These are phyloP conservation scores for Micromussa lordhowensis DNA, from an alignment of 92 coral and sea anemone species.

Conservation along the genomic window DNA sequence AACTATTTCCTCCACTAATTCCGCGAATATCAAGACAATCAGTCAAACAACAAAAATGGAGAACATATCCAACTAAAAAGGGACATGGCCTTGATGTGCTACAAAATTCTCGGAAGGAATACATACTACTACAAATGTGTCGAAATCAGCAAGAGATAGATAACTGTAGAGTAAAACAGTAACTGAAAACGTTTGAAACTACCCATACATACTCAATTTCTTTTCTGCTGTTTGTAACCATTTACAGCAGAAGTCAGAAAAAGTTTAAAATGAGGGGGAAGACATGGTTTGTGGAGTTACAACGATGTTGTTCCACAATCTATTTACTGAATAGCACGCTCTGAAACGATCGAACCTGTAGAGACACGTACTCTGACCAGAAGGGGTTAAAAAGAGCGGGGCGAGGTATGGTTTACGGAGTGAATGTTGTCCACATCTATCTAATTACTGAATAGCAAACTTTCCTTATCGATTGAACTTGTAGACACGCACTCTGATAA, in stretches of 20 bases:
- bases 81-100: not conserved
- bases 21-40: not conserved
- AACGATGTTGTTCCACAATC: slow-evolving; percentile 5
- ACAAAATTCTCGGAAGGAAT: not conserved
- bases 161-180: not conserved
- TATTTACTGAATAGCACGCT: not conserved
- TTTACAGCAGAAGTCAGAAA: not conserved
- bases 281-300: not conserved
- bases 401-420: not conserved
- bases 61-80: not conserved
- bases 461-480: not conserved
- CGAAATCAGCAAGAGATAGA: not conserved
- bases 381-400: not conserved
- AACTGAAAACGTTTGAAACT: not conserved
- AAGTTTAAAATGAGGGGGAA: not conserved
- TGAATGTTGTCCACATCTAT: not conserved
- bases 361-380: not conserved
- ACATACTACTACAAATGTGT: too few species aligned
- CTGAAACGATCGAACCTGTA: not conserved
- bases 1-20: not conserved
- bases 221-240: not conserved
- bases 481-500: not conserved
- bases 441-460: not conserved
- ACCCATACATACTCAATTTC: not conserved
- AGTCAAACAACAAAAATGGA: not conserved